These are phyloP conservation scores for Drosophila pseudotalamancana DNA, from an alignment of 2,888 invertebrate genomes.

Conservation along the genomic window DNA sequence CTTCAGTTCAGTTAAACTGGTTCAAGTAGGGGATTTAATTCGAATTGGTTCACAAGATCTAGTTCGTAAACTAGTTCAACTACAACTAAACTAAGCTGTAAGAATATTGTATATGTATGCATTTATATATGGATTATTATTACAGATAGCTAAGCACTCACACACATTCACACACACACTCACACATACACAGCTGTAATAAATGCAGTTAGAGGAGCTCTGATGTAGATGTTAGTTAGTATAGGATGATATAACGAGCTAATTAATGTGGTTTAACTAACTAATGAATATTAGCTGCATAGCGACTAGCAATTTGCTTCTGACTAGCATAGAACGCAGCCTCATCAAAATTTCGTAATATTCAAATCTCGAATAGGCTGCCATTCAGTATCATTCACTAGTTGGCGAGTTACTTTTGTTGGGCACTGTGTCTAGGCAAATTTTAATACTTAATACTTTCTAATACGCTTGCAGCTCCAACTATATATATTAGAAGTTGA, in stretches of 20 bases:
- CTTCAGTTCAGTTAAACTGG: too few relatives aligned
- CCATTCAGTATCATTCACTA: background rate
- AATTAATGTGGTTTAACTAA: background rate
- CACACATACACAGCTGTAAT: background rate
- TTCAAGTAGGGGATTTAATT: too few relatives aligned
- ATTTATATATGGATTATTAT: background rate
- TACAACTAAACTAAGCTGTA: background rate
- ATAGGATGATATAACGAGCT: too few relatives aligned
- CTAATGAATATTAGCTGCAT: background rate
- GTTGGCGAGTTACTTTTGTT: background rate
- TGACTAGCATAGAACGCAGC: too few relatives aligned
- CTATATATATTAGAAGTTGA: background rate
- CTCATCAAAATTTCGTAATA: too few relatives aligned
- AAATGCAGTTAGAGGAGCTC: too few relatives aligned
- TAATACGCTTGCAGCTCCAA: conserved; percentile 2
- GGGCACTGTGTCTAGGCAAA: conserved; percentile 4
- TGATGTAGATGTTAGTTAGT: too few relatives aligned
- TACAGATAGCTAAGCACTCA: background rate
- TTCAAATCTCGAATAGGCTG: background rate
- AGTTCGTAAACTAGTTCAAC: too few relatives aligned
- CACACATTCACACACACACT: background rate
- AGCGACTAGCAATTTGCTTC: conserved; percentile 10
- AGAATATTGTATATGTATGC: background rate
- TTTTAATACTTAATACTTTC: conserved; percentile 30
- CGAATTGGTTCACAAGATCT: too few relatives aligned